Percentiles rank a stretch among this genome's conserved stretches.
Evolutionary conservation across 2,797 vertebrate species (phyloP).

Genomic region (Babyrousa celebensis): DNA sequence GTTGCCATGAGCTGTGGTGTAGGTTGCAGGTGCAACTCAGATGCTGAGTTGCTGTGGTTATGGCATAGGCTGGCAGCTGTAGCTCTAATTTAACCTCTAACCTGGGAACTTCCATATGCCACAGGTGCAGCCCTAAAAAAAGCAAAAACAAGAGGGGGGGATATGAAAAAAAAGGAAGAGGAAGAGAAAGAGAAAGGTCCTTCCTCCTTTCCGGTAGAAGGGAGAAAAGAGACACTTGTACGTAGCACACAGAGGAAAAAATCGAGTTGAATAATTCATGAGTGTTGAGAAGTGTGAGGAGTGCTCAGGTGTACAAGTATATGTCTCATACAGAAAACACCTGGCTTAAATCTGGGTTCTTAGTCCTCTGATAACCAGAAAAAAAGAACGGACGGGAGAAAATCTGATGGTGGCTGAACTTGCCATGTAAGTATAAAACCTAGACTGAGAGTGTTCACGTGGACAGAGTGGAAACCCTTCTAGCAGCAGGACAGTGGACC

Average conservation of each 20-base stretch:
- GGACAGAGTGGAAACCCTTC: not conserved
- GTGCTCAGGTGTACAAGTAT: not conserved
- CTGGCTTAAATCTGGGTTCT: conserved; percentile 25
- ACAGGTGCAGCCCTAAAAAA: too few species aligned
- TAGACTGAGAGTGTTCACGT: not conserved
- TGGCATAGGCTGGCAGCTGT: too few species aligned
- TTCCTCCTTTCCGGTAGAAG: not conserved
- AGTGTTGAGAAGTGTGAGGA: conserved; percentile 8
- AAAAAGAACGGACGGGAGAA: not conserved
- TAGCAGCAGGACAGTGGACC: not conserved
- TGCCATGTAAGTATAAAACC: not conserved
- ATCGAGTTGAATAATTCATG: conserved; percentile 55
- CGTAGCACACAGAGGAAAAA: not conserved
- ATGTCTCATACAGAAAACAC: not conserved
- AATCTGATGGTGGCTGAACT: not conserved
- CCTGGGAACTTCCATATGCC: too few species aligned
- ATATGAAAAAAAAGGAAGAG: not conserved
- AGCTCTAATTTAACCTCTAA: too few species aligned
- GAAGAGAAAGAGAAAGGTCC: not conserved
- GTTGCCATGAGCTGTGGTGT: too few species aligned
- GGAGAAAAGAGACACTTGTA: conserved; percentile 12
- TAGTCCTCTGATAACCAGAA: conserved; percentile 1
- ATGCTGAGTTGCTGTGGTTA: too few species aligned
- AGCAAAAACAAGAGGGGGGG: too few species aligned
- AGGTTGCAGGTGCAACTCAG: too few species aligned